A percentile compares a stretch with the other conserved stretches of the same genome.
phyloP scores from a whole-genome alignment of 2,888 invertebrate genomes.

The Alentia gelatinosa region DNA sequence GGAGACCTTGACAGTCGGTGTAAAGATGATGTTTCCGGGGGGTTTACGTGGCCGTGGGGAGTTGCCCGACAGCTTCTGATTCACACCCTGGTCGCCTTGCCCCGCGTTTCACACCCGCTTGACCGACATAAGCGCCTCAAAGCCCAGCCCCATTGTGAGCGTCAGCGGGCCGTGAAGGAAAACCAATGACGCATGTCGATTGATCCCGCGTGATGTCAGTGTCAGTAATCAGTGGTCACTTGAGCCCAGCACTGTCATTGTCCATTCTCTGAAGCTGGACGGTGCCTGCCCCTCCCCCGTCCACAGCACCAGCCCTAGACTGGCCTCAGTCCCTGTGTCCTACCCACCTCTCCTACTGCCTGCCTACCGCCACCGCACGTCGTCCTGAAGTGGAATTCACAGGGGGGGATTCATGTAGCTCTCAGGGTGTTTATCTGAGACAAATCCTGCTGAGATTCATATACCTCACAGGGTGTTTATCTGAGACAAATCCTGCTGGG shows the following conservation, averaged over 20 bases:
- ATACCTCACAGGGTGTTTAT: too few relatives aligned
- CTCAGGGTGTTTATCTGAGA: too few relatives aligned
- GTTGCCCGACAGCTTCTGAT: neutral
- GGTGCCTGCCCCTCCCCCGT: too few relatives aligned
- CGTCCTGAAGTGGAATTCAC: too few relatives aligned
- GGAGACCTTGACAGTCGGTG: neutral
- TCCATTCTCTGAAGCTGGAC: neutral
- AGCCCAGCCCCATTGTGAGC: neutral
- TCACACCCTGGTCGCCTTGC: neutral
- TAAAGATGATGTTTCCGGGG: too few relatives aligned
- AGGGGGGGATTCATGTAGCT: too few relatives aligned
- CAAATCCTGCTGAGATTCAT: too few relatives aligned
- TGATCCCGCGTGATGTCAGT: conserved; percentile 12
- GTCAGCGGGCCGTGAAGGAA: neutral
- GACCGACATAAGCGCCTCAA: conserved; percentile 21
- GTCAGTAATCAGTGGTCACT: conserved; percentile 17
- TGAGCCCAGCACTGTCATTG: neutral
- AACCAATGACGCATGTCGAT: conserved; percentile 6
- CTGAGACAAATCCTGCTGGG: too few relatives aligned
- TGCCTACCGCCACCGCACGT: too few relatives aligned
- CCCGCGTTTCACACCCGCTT: conserved; percentile 43
- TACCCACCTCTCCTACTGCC: too few relatives aligned
- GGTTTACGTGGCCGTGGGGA: neutral
- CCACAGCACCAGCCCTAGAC: too few relatives aligned
- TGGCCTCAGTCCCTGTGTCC: too few relatives aligned